Base-by-base conservation (phyloP, 2,888 invertebrate species). In the Cryptophagus acutangulus region DNA sequence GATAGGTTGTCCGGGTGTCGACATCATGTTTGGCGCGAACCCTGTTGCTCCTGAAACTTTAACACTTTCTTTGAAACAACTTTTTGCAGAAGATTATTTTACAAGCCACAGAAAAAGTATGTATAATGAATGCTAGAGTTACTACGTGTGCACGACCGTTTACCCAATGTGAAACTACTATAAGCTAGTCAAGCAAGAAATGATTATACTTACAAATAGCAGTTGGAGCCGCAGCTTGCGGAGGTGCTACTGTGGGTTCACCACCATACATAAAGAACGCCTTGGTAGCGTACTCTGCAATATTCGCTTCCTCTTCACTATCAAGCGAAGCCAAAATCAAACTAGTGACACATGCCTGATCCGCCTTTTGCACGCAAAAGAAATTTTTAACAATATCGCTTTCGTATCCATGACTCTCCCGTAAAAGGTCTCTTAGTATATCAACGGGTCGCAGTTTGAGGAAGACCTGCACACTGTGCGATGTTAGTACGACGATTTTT, bases 191-290 rank as follows among this genome's bases (percentile, higher is more conserved):
- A n/a, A n/a, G n/a, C n/a, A 34, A 17, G 9, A n/a, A 36, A 10
- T n/a, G 18, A 18, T 26, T 18, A 14, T 9, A 16, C 20, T 28
- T 13, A 33, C 9, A 30, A 29, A 30, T 28, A 34, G 17, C 25
- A 26, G 20, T 30, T 24, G 34, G 16, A 35, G 5, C n/a, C 29
- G 13, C 9, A 24, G n/a, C 24, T 24, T 24, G n/a, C n/a, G n/a
- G n/a, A n/a, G 48, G 51, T 3, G 51, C 48, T n/a, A 65, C 30
- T 42, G 59, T 65, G 0, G 81, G 76, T 58, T 92, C 91, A 1
- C 89, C 88, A 15, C 96, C 95, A 63, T 90, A 93, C 48, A 91
- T 71, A 70, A 94, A 89, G 70, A 94, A 92, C 0, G 94, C 92
- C 54, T 90, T 81, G 0, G 90, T 84, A 0, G 95, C 94, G 84